Evolutionary conservation across 2,797 vertebrate genomes (phyloP).

Genomic region (Meda fulgida): DNA sequence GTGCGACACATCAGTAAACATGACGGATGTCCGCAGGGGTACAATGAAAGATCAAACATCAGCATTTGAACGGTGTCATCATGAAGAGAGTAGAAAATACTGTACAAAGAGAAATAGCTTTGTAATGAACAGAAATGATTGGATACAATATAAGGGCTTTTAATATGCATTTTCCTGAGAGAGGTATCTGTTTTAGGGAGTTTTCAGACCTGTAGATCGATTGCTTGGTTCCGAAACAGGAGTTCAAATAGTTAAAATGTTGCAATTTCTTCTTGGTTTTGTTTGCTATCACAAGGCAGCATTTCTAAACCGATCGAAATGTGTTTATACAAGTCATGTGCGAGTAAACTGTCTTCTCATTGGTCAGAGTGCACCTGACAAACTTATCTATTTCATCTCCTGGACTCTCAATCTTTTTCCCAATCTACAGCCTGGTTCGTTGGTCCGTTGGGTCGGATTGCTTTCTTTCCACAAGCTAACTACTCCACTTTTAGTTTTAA

Average conservation of each 20-base stretch:
- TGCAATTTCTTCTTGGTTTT: too few relatives aligned
- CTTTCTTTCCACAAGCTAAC: background rate
- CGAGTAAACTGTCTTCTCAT: too few relatives aligned
- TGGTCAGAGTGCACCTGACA: too few relatives aligned
- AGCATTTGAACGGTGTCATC: background rate
- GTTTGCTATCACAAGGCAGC: too few relatives aligned
- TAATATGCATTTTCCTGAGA: background rate
- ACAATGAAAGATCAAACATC: constrained; percentile 15
- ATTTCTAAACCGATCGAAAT: too few relatives aligned
- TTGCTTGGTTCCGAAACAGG: too few relatives aligned
- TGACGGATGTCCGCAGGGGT: background rate
- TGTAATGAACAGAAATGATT: background rate
- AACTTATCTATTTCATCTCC: too few relatives aligned
- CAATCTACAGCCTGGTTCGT: background rate
- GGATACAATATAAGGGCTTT: background rate
- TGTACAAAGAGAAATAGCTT: background rate
- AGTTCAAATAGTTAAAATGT: background rate
- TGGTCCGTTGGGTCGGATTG: background rate
- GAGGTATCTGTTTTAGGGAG: too few relatives aligned
- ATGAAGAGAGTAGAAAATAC: background rate
- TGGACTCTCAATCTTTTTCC: too few relatives aligned
- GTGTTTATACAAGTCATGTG: too few relatives aligned
- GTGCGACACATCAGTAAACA: background rate
- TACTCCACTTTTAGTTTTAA: background rate
- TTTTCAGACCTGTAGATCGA: background rate